These are phyloP conservation scores for mouse (Mus musculus) DNA, from an alignment of 2,113 vertebrate genomes.

Conservation along the genomic window GRCm39 chr13:116617501-116618000, in stretches of 20 bases:
- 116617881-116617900: not conserved
- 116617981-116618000: not conserved
- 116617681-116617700: not conserved
- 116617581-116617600: slow-evolving; percentile 59
- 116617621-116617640: slow-evolving; percentile 29
- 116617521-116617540: slow-evolving; percentile 58
- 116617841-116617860: not conserved
- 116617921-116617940: slow-evolving; percentile 34
- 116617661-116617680: slow-evolving; percentile 36
- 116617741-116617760: not conserved
- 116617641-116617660: slow-evolving; percentile 59
- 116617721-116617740: not conserved
- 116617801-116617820: slow-evolving; percentile 26
- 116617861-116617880: not conserved
- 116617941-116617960: not conserved
- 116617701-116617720: slow-evolving; percentile 41
- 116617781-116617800: not conserved
- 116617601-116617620: slow-evolving; percentile 64
- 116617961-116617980: slow-evolving; percentile 30
- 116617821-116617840: not conserved
- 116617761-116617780: not conserved
- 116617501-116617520: slow-evolving; percentile 76
- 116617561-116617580: slow-evolving; percentile 70
- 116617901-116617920: not conserved
- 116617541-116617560: slow-evolving; percentile 73